phyloP scores from a whole-genome alignment of 2,113 vertebrate genomes.

The Sorex fumeus region DNA sequence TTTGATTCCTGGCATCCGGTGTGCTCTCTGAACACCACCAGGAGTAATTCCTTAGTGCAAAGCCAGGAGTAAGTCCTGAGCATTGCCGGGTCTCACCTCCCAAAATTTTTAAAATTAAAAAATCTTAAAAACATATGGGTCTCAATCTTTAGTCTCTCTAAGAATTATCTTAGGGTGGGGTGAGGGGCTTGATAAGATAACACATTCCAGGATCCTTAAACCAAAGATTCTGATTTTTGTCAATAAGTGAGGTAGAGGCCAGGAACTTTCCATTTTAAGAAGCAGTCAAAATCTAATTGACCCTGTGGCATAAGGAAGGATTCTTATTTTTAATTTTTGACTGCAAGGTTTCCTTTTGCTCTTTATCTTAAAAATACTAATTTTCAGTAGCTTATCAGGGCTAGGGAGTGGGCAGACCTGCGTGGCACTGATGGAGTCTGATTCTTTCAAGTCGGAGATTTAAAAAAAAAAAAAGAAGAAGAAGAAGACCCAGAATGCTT shows the following conservation, averaged over 20 bases:
- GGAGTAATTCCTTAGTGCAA: too few relatives aligned
- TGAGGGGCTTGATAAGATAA: background rate
- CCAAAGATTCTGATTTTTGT: slow-evolving; percentile 38
- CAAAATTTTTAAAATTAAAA: too few relatives aligned
- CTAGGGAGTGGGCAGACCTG: background rate
- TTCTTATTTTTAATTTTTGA: slow-evolving; percentile 14
- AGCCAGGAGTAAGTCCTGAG: too few relatives aligned
- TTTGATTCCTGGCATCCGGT: too few relatives aligned
- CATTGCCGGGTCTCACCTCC: too few relatives aligned
- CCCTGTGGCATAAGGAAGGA: background rate
- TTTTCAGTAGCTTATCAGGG: background rate
- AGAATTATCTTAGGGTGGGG: background rate
- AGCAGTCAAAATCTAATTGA: background rate
- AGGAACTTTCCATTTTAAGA: slow-evolving; percentile 41
- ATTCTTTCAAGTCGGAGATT: too few relatives aligned
- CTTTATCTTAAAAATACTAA: background rate
- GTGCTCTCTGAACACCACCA: too few relatives aligned
- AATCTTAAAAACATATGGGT: background rate
- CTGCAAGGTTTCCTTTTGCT: slow-evolving; percentile 41
- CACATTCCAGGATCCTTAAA: background rate
- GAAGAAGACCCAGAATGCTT: slow-evolving; percentile 17
- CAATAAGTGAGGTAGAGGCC: background rate
- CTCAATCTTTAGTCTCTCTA: background rate
- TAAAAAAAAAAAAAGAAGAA: background rate
- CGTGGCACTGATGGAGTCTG: too few relatives aligned